Evolutionary conservation across 2,797 vertebrate genomes (phyloP), one percentile per base, ranked within the genome.

Genomic region (Protonibea diacanthus): DNA sequence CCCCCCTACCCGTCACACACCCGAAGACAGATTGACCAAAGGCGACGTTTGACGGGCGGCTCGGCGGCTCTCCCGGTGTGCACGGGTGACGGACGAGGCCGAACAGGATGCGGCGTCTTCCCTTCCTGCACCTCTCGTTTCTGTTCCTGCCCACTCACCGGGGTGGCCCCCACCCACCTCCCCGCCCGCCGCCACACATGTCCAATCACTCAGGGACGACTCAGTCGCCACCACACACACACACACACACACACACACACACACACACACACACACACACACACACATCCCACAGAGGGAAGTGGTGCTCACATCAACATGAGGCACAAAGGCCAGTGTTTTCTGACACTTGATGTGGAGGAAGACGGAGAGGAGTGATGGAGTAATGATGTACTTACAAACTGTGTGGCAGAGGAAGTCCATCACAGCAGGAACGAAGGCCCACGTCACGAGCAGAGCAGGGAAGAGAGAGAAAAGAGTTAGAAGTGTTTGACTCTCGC

Each of bases 341-440:
- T 70, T 14, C 65, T 56, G 84, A 89, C 89, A 66, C 66, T 74
- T 66, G 75, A 82, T 65, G 38, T 47, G 72, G 62, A 84, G 75
- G 83, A 73, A 86, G 81, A 82, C 38, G 17, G 77, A 86, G 65
- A 86, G 86, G 92, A 92, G 85, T 87, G 90, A 95, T 89, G 89
- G 77, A 72, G 56, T 56, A 83, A 94, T 88, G 70, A 94, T 95
- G 89, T 95, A 96, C 95, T 96, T 94, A 96, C 95, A 95, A 96
- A 96, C 95, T 96, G 89, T 56, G 80, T 72, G 74, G 79, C 80
- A 63, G 83, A 88, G 87, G 92, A 89, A 89, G 92, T 89, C 84
- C 76, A 29, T 86, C 89, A 74, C 83, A 55, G 87, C 86, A 65
- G 88, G 87, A 61, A 11, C 3, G 2, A 59, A 23, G 61, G 72